Evolutionary conservation across 2,797 vertebrate species (phyloP).

Genomic region (Neopelma chrysocephalum): DNA sequence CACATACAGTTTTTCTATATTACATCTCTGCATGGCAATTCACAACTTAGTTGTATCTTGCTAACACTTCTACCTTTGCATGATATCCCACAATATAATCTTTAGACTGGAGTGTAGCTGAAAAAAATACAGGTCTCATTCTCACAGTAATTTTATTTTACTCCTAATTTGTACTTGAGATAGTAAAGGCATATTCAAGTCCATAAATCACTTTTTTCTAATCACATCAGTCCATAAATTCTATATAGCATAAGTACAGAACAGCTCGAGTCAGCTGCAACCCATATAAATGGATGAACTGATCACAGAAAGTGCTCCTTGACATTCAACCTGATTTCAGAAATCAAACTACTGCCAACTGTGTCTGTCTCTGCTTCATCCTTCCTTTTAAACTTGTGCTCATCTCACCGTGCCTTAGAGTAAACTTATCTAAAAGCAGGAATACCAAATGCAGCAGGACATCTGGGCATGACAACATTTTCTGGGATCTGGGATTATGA

Average conservation of each 20-base stretch:
- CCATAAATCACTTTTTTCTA: background rate
- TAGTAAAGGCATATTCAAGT: background rate
- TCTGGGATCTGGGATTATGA: background rate
- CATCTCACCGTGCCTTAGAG: background rate
- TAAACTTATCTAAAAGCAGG: background rate
- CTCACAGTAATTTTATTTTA: background rate
- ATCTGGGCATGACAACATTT: background rate
- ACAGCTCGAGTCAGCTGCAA: background rate
- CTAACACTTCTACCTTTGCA: background rate
- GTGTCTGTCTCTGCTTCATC: background rate
- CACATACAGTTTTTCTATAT: background rate
- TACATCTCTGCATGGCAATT: background rate
- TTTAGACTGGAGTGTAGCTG: background rate
- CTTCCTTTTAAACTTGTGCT: background rate
- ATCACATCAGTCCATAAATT: background rate
- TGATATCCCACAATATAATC: background rate
- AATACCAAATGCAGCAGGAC: background rate
- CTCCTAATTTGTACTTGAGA: background rate
- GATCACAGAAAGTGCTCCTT: background rate
- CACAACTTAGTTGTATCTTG: background rate
- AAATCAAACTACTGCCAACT: background rate
- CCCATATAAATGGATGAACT: background rate
- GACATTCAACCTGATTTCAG: background rate
- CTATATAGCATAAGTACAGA: background rate
- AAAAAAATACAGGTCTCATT: background rate